Percentiles rank a stretch among this genome's conserved stretches.
phyloP scores from a whole-genome alignment of 2,113 vertebrate genomes.

The Eulemur macaco region DNA sequence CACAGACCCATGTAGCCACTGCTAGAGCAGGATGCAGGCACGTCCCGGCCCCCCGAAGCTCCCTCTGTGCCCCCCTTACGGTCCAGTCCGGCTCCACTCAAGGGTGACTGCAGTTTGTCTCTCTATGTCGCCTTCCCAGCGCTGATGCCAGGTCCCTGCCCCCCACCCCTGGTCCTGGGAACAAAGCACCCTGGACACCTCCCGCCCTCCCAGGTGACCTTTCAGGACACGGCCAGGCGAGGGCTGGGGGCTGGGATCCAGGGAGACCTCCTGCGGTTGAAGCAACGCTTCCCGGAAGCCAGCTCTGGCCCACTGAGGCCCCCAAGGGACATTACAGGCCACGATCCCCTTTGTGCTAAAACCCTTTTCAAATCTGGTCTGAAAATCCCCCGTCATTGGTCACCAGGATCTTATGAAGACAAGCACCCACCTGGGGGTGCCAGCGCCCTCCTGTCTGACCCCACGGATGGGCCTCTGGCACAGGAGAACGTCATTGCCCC shows the following conservation, averaged over 20 bases:
- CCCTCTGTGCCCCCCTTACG: background rate
- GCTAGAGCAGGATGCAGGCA: background rate
- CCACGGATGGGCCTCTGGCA: background rate
- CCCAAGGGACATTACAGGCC: background rate
- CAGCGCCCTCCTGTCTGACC: too few species aligned
- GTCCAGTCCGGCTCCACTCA: background rate
- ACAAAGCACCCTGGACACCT: too few species aligned
- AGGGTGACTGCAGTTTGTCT: background rate
- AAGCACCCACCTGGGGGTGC: fast-evolving
- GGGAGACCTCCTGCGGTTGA: background rate
- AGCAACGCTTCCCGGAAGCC: background rate
- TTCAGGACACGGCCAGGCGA: background rate
- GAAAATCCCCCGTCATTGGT: background rate
- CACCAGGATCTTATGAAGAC: background rate
- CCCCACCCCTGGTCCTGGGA: background rate
- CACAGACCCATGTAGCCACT: background rate
- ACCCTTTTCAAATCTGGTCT: background rate
- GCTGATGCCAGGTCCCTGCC: background rate
- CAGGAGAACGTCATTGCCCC: background rate
- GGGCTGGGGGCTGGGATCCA: background rate
- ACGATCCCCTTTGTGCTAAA: background rate
- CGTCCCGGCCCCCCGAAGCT: background rate
- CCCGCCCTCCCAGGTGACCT: background rate
- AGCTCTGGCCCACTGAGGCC: background rate
- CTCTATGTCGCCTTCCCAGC: background rate